Percentiles rank a stretch among this genome's conserved stretches.
Evolutionary conservation across 2,888 invertebrate species (phyloP).

Genomic region (Nemapogon koenigi): DNA sequence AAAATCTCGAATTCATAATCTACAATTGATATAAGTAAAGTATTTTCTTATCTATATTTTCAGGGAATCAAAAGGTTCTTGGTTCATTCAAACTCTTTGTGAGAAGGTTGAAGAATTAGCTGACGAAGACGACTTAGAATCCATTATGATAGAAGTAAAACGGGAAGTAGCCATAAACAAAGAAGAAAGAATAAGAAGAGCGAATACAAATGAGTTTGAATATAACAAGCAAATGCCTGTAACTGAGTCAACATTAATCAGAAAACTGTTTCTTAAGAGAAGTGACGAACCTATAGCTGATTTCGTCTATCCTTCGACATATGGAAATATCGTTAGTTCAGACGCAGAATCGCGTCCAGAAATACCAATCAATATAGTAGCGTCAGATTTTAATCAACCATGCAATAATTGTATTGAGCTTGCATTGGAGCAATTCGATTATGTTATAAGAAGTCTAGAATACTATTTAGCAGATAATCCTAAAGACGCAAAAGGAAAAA

Average conservation of each 20-base stretch:
- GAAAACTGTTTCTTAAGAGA: constrained; percentile 30
- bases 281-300: no score
- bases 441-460: background rate
- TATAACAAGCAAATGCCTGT: constrained; percentile 35
- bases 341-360: no score
- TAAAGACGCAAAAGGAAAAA: background rate
- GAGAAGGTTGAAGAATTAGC: constrained; percentile 30
- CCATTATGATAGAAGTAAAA: constrained; percentile 39
- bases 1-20: no score
- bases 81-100: constrained; percentile 47
- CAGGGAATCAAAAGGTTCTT: constrained; percentile 36
- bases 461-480: background rate
- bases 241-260: constrained; percentile 31
- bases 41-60: constrained; percentile 14
- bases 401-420: background rate
- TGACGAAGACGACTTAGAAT: constrained; percentile 29
- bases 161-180: constrained; percentile 37
- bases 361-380: no score
- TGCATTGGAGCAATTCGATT: background rate
- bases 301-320: no score
- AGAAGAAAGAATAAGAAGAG: constrained; percentile 26
- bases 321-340: no score
- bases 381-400: background rate
- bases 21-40: no score
- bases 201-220: constrained; percentile 24